These are phyloP conservation scores for Chaetophractus vellerosus DNA, from an alignment of 2,797 vertebrate genomes.

Conservation along the genomic window DNA sequence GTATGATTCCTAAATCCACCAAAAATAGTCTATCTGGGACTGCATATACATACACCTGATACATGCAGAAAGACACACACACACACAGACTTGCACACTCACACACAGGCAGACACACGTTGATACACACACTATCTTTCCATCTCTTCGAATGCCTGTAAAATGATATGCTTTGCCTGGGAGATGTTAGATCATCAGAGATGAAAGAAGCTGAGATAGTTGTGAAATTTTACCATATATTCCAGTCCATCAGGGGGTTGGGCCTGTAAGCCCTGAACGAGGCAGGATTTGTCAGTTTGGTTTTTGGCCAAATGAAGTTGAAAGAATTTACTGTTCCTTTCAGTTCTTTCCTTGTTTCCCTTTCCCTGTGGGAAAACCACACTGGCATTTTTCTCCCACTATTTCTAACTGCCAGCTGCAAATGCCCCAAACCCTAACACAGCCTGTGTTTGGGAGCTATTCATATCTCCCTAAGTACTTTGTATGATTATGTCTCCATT, in stretches of 20 bases:
- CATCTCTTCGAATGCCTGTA: neutral
- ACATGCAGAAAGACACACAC: neutral
- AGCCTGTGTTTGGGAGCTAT: neutral
- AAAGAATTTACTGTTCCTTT: constrained; percentile 37
- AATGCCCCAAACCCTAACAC: neutral
- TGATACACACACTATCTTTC: constrained; percentile 34
- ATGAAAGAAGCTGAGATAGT: neutral
- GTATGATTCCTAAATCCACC: constrained; percentile 68
- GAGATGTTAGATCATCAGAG: neutral
- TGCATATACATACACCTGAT: neutral
- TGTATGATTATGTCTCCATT: constrained; percentile 12
- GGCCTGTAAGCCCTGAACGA: neutral
- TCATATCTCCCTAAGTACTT: neutral
- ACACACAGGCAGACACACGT: neutral
- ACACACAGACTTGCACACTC: neutral
- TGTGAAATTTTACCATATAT: constrained; percentile 52
- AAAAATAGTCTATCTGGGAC: constrained; percentile 45
- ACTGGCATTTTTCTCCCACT: neutral
- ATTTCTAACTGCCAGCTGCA: neutral
- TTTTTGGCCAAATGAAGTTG: constrained; percentile 1
- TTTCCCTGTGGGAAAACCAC: neutral
- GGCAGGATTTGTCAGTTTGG: neutral
- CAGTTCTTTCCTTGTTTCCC: neutral
- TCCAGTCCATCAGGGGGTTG: rapidly evolving
- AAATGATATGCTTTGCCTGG: constrained; percentile 1